phyloP scores from a whole-genome alignment of 2,797 vertebrate genomes.

The Scyliorhinus canicula region DNA sequence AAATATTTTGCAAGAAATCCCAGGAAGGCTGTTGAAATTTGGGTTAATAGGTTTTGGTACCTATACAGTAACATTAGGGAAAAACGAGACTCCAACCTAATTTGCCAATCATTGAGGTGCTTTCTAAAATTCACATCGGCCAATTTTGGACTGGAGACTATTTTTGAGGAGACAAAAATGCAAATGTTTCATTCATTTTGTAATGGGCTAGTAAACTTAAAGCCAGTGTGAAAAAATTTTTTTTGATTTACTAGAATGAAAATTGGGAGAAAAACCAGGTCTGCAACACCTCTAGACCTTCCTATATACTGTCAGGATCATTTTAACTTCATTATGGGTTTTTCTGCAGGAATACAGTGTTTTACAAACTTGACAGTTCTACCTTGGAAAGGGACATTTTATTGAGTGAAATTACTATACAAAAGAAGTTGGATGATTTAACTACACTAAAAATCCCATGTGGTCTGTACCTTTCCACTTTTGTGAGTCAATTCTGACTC shows the following conservation, averaged over 20 bases:
- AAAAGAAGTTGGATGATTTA: background rate
- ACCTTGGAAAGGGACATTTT: background rate
- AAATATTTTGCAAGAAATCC: background rate
- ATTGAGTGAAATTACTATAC: background rate
- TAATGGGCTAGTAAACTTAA: background rate
- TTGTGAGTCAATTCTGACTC: too few relatives aligned
- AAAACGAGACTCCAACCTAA: background rate
- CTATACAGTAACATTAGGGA: background rate
- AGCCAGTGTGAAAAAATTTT: too few relatives aligned
- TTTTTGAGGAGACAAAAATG: background rate
- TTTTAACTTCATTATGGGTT: background rate
- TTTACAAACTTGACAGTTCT: background rate
- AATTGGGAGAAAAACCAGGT: background rate
- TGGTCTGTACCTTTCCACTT: background rate
- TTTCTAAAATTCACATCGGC: background rate
- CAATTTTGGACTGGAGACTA: background rate
- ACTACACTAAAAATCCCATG: background rate
- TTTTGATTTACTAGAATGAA: background rate
- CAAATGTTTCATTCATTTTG: background rate
- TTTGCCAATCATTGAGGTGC: background rate
- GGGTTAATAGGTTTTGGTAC: constrained; percentile 27
- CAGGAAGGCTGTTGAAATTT: constrained; percentile 15
- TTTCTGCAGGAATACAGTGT: background rate
- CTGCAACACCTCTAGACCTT: background rate
- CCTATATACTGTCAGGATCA: background rate